A percentile compares a stretch with the other conserved stretches of the same genome.
These are phyloP conservation scores for Strigamia maritima DNA, from an alignment of 2,888 invertebrate species.

Conservation along the genomic window DNA sequence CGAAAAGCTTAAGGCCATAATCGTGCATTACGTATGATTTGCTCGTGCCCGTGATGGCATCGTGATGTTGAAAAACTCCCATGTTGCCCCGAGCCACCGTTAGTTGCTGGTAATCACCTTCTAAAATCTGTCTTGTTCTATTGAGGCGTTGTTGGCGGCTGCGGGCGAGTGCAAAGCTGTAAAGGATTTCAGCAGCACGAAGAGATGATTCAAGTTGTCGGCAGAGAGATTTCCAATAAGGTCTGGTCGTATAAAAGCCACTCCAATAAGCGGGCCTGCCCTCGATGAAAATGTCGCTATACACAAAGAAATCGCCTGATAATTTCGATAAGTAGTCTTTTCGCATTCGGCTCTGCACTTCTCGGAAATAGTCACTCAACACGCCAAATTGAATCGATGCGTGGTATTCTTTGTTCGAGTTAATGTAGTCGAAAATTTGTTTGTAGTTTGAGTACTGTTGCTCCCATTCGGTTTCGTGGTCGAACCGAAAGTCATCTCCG, in stretches of 20 bases:
- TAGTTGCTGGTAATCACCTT: conserved; percentile 42
- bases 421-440: conserved; percentile 83
- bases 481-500: conserved; percentile 95
- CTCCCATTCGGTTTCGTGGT: conserved; percentile 84
- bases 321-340: conserved; percentile 61
- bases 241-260: conserved; percentile 84
- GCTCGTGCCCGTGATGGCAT: conserved; percentile 95
- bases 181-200: conserved; percentile 77
- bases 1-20: conserved; percentile 81
- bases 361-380: conserved; percentile 79
- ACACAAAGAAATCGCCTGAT: conserved; percentile 93
- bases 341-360: conserved; percentile 65
- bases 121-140: conserved; percentile 41
- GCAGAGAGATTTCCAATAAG: conserved; percentile 62
- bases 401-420: conserved; percentile 66
- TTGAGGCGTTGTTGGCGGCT: conserved; percentile 68
- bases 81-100: conserved; percentile 70
- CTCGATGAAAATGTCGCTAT: conserved; percentile 89
- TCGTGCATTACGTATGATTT: conserved; percentile 90
- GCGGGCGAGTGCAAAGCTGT: conserved; percentile 73
- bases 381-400: conserved; percentile 85
- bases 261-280: conserved; percentile 95
- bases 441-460: conserved; percentile 92
- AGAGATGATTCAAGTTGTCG: conserved; percentile 75
- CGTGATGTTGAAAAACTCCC: conserved; percentile 94